A percentile compares a stretch with the other conserved stretches of the same genome.
phyloP scores from a whole-genome alignment of 2,888 invertebrate genomes.

The Drosophila monieri region DNA sequence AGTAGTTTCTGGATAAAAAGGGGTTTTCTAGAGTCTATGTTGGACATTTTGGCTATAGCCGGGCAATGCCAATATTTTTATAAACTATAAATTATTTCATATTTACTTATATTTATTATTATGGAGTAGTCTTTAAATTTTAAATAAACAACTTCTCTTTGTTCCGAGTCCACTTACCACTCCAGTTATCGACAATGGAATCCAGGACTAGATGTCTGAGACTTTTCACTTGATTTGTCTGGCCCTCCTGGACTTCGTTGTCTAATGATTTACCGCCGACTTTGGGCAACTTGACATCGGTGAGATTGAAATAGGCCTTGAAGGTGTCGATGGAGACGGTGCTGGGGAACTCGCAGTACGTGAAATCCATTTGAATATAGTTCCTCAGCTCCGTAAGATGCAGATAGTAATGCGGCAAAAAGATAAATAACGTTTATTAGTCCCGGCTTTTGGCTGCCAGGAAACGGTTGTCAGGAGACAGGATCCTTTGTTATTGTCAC shows the following conservation, averaged over 20 bases:
- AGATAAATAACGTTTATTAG: slow-evolving; percentile 41
- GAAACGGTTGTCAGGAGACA: slow-evolving; percentile 41
- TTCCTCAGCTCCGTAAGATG: slow-evolving; percentile 1
- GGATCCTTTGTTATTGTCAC: slow-evolving; percentile 5
- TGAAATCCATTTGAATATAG: slow-evolving; percentile 75
- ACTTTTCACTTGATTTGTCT: slow-evolving; percentile 74
- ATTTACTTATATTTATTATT: too few species aligned
- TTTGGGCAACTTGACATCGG: slow-evolving; percentile 67
- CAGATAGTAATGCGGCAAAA: neutral
- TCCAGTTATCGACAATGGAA: slow-evolving; percentile 81
- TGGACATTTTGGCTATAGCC: neutral
- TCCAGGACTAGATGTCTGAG: slow-evolving; percentile 82
- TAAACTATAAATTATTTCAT: neutral
- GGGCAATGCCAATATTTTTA: neutral
- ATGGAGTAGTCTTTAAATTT: neutral
- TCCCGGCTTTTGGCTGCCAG: slow-evolving; percentile 20
- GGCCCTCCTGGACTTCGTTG: slow-evolving; percentile 61
- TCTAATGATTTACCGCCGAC: slow-evolving; percentile 63
- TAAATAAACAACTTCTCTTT: neutral
- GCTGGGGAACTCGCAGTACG: slow-evolving; percentile 79
- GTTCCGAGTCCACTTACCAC: slow-evolving; percentile 66
- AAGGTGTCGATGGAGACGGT: slow-evolving; percentile 82
- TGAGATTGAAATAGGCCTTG: slow-evolving; percentile 79
- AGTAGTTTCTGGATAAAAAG: neutral
- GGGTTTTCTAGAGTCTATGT: neutral